Evolutionary conservation across 2,888 invertebrate species (phyloP).

Genomic region (Entomobrya proxima): DNA sequence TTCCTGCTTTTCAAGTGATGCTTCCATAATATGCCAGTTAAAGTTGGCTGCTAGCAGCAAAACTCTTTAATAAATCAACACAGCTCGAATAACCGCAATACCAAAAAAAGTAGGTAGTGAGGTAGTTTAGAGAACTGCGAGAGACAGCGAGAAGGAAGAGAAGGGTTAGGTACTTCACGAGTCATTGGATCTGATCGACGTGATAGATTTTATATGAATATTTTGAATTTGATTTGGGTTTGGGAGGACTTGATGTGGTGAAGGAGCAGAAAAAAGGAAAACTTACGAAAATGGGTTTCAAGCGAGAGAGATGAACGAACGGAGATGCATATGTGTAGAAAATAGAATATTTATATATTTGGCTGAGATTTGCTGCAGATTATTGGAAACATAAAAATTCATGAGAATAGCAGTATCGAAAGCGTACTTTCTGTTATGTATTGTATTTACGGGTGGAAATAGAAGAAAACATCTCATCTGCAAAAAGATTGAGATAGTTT

Average conservation of each 20-base stretch:
- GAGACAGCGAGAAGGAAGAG: background rate
- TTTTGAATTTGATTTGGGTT: background rate
- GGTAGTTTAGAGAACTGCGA: background rate
- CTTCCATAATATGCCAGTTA: background rate
- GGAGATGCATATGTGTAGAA: too few species aligned
- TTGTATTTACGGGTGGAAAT: background rate
- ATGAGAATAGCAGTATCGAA: background rate
- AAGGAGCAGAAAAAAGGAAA: too few species aligned
- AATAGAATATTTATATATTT: background rate
- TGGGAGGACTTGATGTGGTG: too few species aligned
- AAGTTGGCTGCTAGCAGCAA: background rate
- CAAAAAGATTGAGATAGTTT: background rate
- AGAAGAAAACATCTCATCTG: background rate
- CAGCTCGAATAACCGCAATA: background rate
- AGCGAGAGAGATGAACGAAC: background rate
- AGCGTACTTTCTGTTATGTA: background rate
- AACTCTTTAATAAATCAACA: constrained; percentile 10
- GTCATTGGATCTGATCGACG: too few species aligned
- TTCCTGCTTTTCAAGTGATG: background rate
- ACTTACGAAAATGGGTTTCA: too few species aligned
- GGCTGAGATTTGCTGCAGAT: background rate
- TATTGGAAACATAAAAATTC: constrained; percentile 13
- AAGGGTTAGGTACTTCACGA: background rate
- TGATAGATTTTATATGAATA: too few species aligned
- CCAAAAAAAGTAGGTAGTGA: background rate